phyloP scores from a whole-genome alignment of 2,888 invertebrate species.

The Caenorhabditis auriculariae region DNA sequence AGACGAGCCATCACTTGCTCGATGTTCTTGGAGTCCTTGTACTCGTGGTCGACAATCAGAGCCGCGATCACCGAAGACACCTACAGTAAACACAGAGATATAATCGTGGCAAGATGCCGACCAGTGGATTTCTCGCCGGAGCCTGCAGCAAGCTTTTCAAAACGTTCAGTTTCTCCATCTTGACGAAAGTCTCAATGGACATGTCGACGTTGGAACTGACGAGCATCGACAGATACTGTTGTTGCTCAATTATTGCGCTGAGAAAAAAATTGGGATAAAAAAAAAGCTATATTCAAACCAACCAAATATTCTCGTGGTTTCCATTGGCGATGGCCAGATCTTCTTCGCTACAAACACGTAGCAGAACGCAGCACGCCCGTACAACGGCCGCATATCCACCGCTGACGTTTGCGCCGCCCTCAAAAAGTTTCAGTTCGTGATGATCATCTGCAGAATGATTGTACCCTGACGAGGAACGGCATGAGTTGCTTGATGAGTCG shows the following conservation, averaged over 20 bases:
- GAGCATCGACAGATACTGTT: slow-evolving; percentile 9
- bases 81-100: background rate
- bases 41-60: slow-evolving; percentile 21
- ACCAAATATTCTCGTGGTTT: background rate
- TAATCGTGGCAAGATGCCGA: background rate
- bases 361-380: slow-evolving; percentile 26
- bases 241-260: slow-evolving; percentile 2
- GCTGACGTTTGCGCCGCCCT: slow-evolving; percentile 14
- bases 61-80: slow-evolving; percentile 20
- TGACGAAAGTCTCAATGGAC: slow-evolving; percentile 4
- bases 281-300: slow-evolving; percentile 1
- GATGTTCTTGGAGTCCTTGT: slow-evolving; percentile 16
- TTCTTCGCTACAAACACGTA: slow-evolving; percentile 22
- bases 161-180: slow-evolving; percentile 11
- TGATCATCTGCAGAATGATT: too few relatives aligned
- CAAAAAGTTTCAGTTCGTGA: slow-evolving; percentile 1
- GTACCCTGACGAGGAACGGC: too few relatives aligned
- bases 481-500: too few relatives aligned
- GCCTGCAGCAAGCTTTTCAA: slow-evolving; percentile 16
- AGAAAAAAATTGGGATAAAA: background rate
- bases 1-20: slow-evolving; percentile 23
- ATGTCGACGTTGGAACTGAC: slow-evolving; percentile 14
- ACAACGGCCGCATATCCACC: slow-evolving; percentile 31
- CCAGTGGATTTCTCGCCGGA: slow-evolving; percentile 11
- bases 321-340: slow-evolving; percentile 11